Conservation (phyloP, 2,797 vertebrate genomes). For the Acridotheres tristis region DNA sequence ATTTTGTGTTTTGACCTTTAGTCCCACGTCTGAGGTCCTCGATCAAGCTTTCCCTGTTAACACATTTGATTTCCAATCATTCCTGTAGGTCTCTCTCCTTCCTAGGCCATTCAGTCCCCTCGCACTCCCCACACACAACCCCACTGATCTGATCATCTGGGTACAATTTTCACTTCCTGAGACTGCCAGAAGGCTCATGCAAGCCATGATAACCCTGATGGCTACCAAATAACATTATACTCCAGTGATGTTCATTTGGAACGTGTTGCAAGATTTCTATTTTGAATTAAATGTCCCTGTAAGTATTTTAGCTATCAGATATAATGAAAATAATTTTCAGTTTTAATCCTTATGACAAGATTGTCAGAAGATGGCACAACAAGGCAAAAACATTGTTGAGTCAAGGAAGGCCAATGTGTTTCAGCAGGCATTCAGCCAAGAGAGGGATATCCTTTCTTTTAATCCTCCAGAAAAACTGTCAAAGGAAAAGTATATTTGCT, state of each 20-base stretch:
- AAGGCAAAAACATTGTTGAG: background rate
- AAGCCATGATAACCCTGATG: background rate
- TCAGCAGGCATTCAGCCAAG: background rate
- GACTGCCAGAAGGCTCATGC: background rate
- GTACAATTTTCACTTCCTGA: background rate
- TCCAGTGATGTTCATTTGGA: background rate
- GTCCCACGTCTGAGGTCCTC: background rate
- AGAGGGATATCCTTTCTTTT: background rate
- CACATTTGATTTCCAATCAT: background rate
- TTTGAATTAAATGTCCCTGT: background rate
- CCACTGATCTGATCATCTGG: background rate
- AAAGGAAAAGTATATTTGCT: background rate
- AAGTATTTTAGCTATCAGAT: background rate
- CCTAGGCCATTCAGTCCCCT: background rate
- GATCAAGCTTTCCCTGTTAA: background rate
- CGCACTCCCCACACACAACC: background rate
- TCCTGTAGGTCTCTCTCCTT: background rate
- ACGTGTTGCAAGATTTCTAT: background rate
- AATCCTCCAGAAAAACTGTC: background rate
- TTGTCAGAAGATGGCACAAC: background rate
- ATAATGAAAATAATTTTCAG: background rate
- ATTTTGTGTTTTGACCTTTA: background rate
- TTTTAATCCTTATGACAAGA: background rate
- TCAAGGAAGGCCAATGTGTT: background rate
- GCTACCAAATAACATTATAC: background rate